Conservation (phyloP, 2,113 vertebrate species). For the Embiotoca jacksoni region DNA sequence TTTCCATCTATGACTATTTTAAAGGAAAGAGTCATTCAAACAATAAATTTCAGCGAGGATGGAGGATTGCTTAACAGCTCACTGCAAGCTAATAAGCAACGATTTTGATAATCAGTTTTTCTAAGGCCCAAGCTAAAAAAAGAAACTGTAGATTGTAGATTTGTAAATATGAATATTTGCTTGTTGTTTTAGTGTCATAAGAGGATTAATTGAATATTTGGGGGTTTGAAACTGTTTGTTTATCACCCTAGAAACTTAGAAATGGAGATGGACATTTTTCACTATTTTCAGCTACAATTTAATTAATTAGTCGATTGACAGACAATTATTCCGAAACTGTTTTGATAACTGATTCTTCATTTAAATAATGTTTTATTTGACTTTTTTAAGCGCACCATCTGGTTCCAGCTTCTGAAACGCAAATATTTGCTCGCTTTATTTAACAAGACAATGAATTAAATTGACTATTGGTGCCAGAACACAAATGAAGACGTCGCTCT, state of each 20-base stretch:
- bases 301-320: not conserved
- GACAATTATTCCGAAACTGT: not conserved
- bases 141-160: not conserved
- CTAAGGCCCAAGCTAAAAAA: not conserved
- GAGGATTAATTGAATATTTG: not conserved
- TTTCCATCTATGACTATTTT: constrained; percentile 5
- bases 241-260: too few species aligned
- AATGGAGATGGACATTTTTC: too few species aligned
- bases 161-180: not conserved
- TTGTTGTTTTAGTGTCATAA: not conserved
- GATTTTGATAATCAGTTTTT: not conserved
- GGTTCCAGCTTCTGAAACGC: too few species aligned
- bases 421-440: too few species aligned
- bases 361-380: not conserved
- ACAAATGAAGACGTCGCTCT: not conserved
- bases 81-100: not conserved
- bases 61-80: not conserved
- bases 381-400: not conserved
- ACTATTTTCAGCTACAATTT: too few species aligned
- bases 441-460: not conserved
- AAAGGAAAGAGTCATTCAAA: not conserved
- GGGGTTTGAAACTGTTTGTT: not conserved
- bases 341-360: too few species aligned
- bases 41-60: not conserved
- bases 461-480: too few species aligned